phyloP scores from a whole-genome alignment of 2,113 vertebrate species.

The Narcine bancroftii region DNA sequence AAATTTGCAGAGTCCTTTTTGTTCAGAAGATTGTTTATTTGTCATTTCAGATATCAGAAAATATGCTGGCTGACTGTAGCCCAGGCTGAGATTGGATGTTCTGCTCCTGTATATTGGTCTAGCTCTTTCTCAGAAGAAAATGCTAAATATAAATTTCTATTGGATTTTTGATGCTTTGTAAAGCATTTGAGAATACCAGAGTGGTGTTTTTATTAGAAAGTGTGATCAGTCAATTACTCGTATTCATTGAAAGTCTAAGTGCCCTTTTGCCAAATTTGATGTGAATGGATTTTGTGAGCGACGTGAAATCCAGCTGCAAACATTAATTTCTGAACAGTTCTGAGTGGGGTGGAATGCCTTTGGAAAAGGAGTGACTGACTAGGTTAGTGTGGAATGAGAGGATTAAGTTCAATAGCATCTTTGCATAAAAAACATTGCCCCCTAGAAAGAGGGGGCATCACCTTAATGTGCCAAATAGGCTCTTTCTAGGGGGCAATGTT shows the following conservation, averaged over 20 bases:
- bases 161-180: neutral
- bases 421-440: neutral
- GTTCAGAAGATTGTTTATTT: neutral
- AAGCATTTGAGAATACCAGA: neutral
- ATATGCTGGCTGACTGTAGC: neutral
- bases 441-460: too few species aligned
- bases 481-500: too few species aligned
- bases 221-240: neutral
- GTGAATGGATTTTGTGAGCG: neutral
- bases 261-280: neutral
- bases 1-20: neutral
- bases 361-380: too few species aligned
- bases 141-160: neutral
- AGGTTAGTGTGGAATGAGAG: neutral
- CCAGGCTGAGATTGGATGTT: neutral
- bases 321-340: too few species aligned
- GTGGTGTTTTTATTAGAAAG: neutral
- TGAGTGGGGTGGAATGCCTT: too few species aligned
- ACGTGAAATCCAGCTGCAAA: neutral
- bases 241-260: neutral
- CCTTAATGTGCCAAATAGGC: too few species aligned
- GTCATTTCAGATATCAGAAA: neutral
- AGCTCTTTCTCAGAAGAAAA: neutral
- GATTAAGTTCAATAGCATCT: neutral
- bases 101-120: neutral